Base-by-base conservation (phyloP, 2,113 vertebrate species). In the Fregata magnificens region DNA sequence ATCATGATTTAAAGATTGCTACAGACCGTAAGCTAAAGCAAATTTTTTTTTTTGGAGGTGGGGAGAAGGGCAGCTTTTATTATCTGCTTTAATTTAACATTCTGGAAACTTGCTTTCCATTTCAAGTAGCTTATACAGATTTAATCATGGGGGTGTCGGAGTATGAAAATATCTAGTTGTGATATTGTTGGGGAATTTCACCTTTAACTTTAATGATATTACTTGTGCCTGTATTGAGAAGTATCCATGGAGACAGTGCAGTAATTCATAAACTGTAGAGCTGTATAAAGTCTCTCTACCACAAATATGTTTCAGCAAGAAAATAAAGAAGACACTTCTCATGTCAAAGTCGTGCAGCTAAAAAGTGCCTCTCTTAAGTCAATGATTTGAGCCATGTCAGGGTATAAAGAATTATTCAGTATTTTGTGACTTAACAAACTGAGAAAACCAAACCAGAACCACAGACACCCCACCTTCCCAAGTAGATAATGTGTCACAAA, bases 191-290 rank as follows among this genome's bases (percentile, higher is more conserved):
- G 45, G 36, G 67, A 62, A 52, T 52, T 80, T 92, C 58, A 89
- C 6, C 59, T 78, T 93, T 80, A 45, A 71, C 29, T 86, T 77
- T 40, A 82, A 53, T 90, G 38, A 44, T 95, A 32, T 42, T 91
- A 63, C 79, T 62, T 88, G 52, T 94, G 90, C 73, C 56, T 85
- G 31, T 70, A 17, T 63, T 93, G 85, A 96, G 82, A 59, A 81
- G 82, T 96, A 96, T 84, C 89, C 95, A 97, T 93, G 62, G 91
- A 52, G 94, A 97, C 88, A n/a, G 38, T 59, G 67, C 90, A 86
- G 56, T 93, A 96, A 96, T 93, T 96, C 83, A 94, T 86, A 95
- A 94, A 85, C 65, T 76, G 73, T 63, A 56, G 52, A 82, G 56
- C 52, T 91, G 56, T 61, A 32, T 61, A 49, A 82, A 91, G 40